Base-by-base conservation (phyloP, 1,140 invertebrate species). In the Drosophila suzukii region DNA sequence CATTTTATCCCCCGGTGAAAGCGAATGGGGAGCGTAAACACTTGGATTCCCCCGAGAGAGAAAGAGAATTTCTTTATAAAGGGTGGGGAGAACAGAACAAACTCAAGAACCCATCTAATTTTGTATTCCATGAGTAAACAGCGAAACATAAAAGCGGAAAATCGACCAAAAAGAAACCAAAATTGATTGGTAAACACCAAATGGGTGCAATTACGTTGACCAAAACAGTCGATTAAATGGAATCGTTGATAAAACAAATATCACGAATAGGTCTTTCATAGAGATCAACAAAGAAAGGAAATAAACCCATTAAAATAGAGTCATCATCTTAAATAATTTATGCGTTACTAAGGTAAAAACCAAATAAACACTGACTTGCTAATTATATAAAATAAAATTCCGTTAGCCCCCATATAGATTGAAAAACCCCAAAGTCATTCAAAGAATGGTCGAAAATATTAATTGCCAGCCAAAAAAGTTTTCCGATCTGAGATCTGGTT, bases 401-500 rank as follows among this genome's bases (percentile, higher is more conserved):
- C 13, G 15, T 2, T n/a, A 15, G 24, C 20, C 57, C 3, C 27
- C 12, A 41, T 43, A 58, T 34, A 43, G 7, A n/a, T n/a, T 39
- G 12, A 15, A 62, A 62, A 10, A 34, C 54, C 59, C 36, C 32
- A 3, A 38, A 61, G 34, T n/a, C 59, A 36, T 65, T 39, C 34
- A 24, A 67, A 66, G 49, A 50, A 51, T 53, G 34, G 11, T 43
- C 41, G 15, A 61, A 50, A 51, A 20, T 41, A 49, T 70, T 57
- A 71, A 72, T 59, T 53, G 55, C 20, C 47, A 51, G 36, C 10
- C 54, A 60, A n/a, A 30, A 41, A 50, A 36, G 30, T 50, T 30
- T 41, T 17, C 8, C 38, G 47, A 59, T 59, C 12, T 56, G 1
- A 15, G 36, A 81, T 82, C 74, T 82, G 74, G 54, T 78, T 82